Evolutionary conservation across 2,113 vertebrate genomes (phyloP).

Genomic region (Monopterus albus): DNA sequence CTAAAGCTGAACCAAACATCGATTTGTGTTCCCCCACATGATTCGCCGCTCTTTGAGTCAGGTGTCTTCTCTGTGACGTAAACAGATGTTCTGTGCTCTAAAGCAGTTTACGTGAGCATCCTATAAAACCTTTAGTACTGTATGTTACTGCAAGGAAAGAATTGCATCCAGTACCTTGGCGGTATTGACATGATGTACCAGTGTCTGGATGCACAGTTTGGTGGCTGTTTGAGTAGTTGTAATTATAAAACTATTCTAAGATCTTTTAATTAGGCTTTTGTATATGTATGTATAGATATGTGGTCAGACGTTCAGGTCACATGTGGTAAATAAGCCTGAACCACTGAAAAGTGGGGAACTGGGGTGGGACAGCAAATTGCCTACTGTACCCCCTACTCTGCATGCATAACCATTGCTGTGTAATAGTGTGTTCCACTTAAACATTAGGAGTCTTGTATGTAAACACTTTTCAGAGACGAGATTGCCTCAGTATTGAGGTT

Average conservation of each 20-base stretch:
- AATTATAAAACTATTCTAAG: not conserved
- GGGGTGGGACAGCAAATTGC: not conserved
- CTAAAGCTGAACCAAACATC: conserved; percentile 50
- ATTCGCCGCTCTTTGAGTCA: conserved; percentile 52
- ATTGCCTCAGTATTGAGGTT: conserved; percentile 7
- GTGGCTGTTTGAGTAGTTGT: not conserved
- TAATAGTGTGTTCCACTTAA: conserved; percentile 4
- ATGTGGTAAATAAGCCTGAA: not conserved
- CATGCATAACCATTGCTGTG: not conserved
- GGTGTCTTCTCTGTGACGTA: conserved; percentile 61
- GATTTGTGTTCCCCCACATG: conserved; percentile 49
- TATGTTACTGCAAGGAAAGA: conserved; percentile 22
- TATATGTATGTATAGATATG: not conserved
- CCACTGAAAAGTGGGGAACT: not conserved
- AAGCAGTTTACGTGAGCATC: conserved; percentile 56
- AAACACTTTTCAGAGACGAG: not conserved
- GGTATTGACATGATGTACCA: conserved; percentile 29
- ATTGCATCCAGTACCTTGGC: conserved; percentile 10
- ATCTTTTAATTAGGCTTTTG: not conserved
- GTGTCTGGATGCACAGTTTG: not conserved
- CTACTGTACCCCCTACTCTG: too few species aligned
- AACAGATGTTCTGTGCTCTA: conserved; percentile 54
- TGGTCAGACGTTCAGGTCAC: not conserved
- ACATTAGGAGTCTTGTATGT: too few species aligned
- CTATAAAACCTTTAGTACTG: conserved; percentile 26